Conservation (phyloP, 1,140 invertebrate genomes). For the Drosophila cardini region DNA sequence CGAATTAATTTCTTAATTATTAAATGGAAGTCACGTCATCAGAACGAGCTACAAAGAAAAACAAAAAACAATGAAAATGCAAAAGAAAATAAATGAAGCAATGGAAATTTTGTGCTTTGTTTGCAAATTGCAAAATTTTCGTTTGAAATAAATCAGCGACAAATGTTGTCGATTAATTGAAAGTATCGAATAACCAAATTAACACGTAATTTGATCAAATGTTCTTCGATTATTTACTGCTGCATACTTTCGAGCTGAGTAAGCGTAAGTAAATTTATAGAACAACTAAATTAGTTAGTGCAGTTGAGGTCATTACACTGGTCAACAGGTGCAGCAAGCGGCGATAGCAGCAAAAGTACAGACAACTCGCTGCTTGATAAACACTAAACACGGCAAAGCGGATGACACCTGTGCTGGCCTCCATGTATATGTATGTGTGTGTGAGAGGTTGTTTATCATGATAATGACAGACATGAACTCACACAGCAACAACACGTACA, state of each 20-base stretch:
- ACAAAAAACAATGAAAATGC: too few species aligned
- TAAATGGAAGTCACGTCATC: slow-evolving; percentile 65
- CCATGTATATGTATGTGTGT: slow-evolving; percentile 15
- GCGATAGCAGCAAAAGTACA: slow-evolving; percentile 1
- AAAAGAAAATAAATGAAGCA: background rate
- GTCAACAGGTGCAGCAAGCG: slow-evolving; percentile 7
- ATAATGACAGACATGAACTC: slow-evolving; percentile 62
- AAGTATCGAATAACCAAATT: slow-evolving; percentile 42
- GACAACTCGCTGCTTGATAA: slow-evolving; percentile 32
- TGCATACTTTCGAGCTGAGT: background rate
- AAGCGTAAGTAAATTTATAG: background rate
- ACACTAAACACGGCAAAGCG: slow-evolving; percentile 55
- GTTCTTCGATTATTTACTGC: slow-evolving; percentile 21
- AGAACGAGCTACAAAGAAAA: slow-evolving; percentile 11
- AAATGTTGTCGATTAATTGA: slow-evolving; percentile 52
- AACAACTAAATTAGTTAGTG: background rate
- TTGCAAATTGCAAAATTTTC: slow-evolving; percentile 60
- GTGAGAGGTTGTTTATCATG: slow-evolving; percentile 62
- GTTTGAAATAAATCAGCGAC: slow-evolving; percentile 69
- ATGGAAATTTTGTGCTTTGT: background rate
- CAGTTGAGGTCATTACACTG: slow-evolving; percentile 12
- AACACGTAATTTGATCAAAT: slow-evolving; percentile 31
- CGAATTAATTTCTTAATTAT: slow-evolving; percentile 78
- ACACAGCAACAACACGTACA: slow-evolving; percentile 19
- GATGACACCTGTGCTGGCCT: slow-evolving; percentile 73